phyloP scores from a whole-genome alignment of 2,888 invertebrate species.

The Tuberolachnus salignus region DNA sequence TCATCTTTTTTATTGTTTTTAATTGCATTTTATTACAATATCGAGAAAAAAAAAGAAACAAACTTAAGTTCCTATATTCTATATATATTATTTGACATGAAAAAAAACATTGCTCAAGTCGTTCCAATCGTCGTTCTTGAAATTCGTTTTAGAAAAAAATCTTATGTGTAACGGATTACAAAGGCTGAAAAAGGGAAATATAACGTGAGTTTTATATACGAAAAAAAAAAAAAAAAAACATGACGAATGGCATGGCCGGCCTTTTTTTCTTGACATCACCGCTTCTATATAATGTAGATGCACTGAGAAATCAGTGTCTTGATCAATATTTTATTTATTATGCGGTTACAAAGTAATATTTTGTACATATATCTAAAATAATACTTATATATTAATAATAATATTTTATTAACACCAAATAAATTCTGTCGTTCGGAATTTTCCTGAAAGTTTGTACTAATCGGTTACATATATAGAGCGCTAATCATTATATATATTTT shows the following conservation, averaged over 20 bases:
- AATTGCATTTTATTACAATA: conserved; percentile 34
- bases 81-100: conserved; percentile 15
- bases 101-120: conserved; percentile 33
- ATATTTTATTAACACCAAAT: conserved; percentile 52
- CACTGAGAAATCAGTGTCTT: conserved; percentile 56
- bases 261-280: conserved; percentile 57
- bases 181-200: conserved; percentile 53
- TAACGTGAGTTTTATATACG: conserved; percentile 53
- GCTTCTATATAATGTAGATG: conserved; percentile 55
- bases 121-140: conserved; percentile 54
- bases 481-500: conserved; percentile 52
- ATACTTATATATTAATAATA: conserved; percentile 35
- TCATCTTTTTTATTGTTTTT: conserved; percentile 25
- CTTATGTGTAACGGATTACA: conserved; percentile 57
- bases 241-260: conserved; percentile 55
- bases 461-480: conserved; percentile 54
- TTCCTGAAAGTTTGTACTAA: conserved; percentile 54
- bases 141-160: conserved; percentile 55
- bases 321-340: conserved; percentile 53
- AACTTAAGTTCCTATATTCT: conserved; percentile 29
- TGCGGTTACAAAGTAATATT: conserved; percentile 55
- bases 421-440: conserved; percentile 54
- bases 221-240: conserved; percentile 53
- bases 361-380: conserved; percentile 50
- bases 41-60: conserved; percentile 8